These are phyloP conservation scores for Leptothorax acervorum DNA, from an alignment of 2,888 invertebrate species.

Conservation along the genomic window DNA sequence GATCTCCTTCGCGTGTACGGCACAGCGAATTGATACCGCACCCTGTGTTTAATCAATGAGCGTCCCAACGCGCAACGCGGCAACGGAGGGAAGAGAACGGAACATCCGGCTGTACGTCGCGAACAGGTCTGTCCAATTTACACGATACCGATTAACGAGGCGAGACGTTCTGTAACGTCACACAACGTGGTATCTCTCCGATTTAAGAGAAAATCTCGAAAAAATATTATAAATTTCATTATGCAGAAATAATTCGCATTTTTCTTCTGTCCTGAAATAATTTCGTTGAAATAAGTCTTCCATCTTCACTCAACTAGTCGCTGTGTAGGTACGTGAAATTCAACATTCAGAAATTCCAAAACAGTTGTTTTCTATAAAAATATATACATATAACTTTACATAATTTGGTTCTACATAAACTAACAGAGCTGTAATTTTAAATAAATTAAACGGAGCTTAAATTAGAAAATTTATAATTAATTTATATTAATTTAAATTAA, in stretches of 20 bases:
- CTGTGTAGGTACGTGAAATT: not conserved
- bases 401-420: not conserved
- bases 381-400: not conserved
- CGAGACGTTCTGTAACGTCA: not conserved
- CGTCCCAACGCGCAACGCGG: not conserved
- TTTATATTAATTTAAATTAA: not conserved
- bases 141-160: not conserved
- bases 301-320: not conserved
- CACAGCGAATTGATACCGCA: conserved; percentile 8
- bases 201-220: not conserved
- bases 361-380: not conserved
- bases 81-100: conserved; percentile 57
- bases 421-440: not conserved
- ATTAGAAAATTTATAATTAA: not conserved
- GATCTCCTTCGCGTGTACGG: not conserved
- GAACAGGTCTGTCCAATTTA: not conserved
- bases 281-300: not conserved
- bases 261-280: not conserved
- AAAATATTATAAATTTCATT: not conserved
- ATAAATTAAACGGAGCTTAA: no score
- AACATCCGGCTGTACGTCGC: conserved; percentile 56
- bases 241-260: not conserved
- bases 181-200: not conserved
- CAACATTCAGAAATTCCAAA: not conserved
- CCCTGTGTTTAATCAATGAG: conserved; percentile 71